Evolutionary conservation across 2,797 vertebrate species (phyloP), one percentile per base, ranked within the genome.

Genomic region (Coluber constrictor): DNA sequence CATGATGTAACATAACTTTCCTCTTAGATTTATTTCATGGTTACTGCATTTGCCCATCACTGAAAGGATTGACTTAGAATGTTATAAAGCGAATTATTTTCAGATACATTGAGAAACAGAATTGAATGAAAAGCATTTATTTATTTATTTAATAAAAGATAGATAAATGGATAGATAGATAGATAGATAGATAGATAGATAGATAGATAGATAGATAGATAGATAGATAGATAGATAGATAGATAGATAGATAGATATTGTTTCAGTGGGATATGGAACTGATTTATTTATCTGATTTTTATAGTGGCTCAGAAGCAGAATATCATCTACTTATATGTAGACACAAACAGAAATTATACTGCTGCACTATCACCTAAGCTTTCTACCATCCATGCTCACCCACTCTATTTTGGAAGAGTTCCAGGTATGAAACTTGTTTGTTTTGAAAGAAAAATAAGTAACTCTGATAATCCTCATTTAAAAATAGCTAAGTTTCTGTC

Each of bases 361-460:
- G 97, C 97, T 43, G 98, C 97, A 90, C 97, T 96, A 74, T 96
- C 93, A 16, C 95, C 95, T 8, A 96, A 97, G 91, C 87, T 88
- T 10, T 66, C 92, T 4, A 94, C 96, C 55, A 93, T 0, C 94
- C 97, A 97, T 94, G 97, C 92, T 94, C 97, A 98, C 92, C 97
- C 97, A 5, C 97, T 99, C 16, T 98, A 98, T 96, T 97, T 99
- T 0, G 99, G 99, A 13, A 98, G 98, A 87, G 94, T 99, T 97
- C 98, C 99, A 98, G 98, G 99, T 99, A 97, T 95, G 90, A 9
- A 94, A 89, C 2, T 27, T 89, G 57, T 12, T 93, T 88, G 18
- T 89, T 63, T 70, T 5, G 29, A 55, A 87, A 0, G 0, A 55
- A 29, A 5, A 9, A 43, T 23, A 2, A n/a, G 15, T 15, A 56